Percentiles rank a stretch among this genome's conserved stretches.
Evolutionary conservation across 2,888 invertebrate genomes (phyloP).

Genomic region (Hemaris fuciformis): DNA sequence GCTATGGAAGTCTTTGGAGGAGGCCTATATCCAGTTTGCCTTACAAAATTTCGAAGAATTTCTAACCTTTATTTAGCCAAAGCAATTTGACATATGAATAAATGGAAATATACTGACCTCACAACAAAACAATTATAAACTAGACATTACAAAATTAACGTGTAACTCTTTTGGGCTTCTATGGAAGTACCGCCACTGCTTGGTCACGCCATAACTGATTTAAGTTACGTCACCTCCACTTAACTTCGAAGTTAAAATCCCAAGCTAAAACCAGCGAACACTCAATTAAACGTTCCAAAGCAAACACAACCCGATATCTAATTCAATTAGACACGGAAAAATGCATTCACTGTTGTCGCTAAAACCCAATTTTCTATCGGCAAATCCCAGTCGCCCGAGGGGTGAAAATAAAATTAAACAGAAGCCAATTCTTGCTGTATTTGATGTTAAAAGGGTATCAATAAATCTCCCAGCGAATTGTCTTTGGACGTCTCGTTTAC

Average conservation of each 20-base stretch:
- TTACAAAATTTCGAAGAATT: too few species aligned
- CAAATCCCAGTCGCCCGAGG: slow-evolving; percentile 11
- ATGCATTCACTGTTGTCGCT: slow-evolving; percentile 11
- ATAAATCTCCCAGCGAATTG: slow-evolving; percentile 52
- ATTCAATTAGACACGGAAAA: slow-evolving; percentile 13
- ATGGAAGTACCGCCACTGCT: too few species aligned
- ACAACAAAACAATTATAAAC: too few species aligned
- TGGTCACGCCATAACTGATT: too few species aligned
- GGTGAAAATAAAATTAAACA: slow-evolving; percentile 50
- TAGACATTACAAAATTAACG: too few species aligned
- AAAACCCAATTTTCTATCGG: slow-evolving; percentile 15
- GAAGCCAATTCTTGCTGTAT: slow-evolving; percentile 46
- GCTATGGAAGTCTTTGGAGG: too few species aligned
- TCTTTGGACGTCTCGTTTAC: slow-evolving; percentile 24
- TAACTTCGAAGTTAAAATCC: background rate
- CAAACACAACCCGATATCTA: slow-evolving; percentile 2
- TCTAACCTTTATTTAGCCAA: too few species aligned
- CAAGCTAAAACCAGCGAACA: background rate
- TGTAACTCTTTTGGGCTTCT: too few species aligned
- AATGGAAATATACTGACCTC: too few species aligned
- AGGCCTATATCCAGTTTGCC: too few species aligned
- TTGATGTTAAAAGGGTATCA: slow-evolving; percentile 49
- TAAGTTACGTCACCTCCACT: too few species aligned
- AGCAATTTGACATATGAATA: too few species aligned
- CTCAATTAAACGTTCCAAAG: background rate